Evolutionary conservation across 2,888 invertebrate genomes (phyloP), one percentile per base, ranked within the genome.

Genomic region (Saturnia pavonia): DNA sequence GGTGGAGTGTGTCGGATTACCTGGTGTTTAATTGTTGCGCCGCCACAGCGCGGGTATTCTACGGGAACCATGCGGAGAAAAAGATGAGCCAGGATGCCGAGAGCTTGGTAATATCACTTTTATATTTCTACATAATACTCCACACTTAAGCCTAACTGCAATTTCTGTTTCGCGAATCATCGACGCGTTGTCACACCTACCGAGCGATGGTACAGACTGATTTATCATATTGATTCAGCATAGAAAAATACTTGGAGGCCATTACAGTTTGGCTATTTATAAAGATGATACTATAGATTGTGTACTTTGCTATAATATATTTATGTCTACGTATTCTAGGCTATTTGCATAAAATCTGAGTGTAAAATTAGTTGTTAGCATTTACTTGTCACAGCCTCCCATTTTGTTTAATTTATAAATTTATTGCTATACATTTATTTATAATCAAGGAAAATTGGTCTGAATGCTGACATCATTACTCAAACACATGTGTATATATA

Each of bases 71-170:
- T 96, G 96, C 92, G 95, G 92, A 95, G 94, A 94, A 95, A 95
- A 95, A 95, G 95, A 96, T 96, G 96, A 96, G 94, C 94, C 92
- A 94, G 89, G 96, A 96, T 96, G 96, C 95, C 85, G 96, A 96
- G 94, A 95, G 95, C 95, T 95, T 96, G 96, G 96, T 96, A 94
- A 93, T 94, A 92, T 93, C 88, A 92, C 80, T 91, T 89, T 85
- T 80, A 82, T 84, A 83, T 82, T 84, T 73, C 71, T 75, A 77
- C 75, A 71, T 72, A 67, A 48, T 71, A 67, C 83, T 74, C 70
- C 76, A 77, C 75, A 70, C 71, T 27, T 27, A 4, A 14, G 14
- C 25, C 12, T 34, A 25, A 42, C 16, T 67, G 9, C 9, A 12
- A n/a, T 66, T 43, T 69, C 27, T 27, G 1, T 54, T 16, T 19